Conservation (phyloP, 2,888 invertebrate genomes). For the Acleris cristana region DNA sequence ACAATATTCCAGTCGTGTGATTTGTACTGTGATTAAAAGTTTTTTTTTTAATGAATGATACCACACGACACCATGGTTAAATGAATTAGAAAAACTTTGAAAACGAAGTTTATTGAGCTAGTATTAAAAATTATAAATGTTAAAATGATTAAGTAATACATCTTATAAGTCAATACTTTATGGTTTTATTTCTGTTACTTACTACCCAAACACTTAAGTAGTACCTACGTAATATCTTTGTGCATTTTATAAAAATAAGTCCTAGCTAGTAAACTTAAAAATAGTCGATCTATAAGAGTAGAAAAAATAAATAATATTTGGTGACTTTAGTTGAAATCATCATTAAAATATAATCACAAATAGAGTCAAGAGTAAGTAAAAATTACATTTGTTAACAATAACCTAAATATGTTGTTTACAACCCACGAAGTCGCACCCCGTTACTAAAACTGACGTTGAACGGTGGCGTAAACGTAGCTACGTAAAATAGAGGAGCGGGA, state of each 20-base stretch:
- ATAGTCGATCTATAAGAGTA: constrained; percentile 11
- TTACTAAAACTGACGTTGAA: too few relatives aligned
- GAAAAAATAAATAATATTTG: constrained; percentile 26
- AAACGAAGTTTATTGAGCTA: constrained; percentile 32
- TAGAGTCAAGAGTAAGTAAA: too few relatives aligned
- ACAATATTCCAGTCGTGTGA: constrained; percentile 49
- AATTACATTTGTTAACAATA: too few relatives aligned
- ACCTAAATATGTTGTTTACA: too few relatives aligned
- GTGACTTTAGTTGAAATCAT: not conserved
- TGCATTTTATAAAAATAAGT: constrained; percentile 48
- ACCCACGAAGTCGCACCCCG: too few relatives aligned
- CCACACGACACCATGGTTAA: constrained; percentile 8
- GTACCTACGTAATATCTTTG: constrained; percentile 21
- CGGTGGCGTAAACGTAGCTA: too few relatives aligned
- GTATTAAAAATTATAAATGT: constrained; percentile 34
- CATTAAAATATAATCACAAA: constrained; percentile 1
- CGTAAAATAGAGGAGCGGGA: too few relatives aligned
- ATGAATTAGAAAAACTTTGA: constrained; percentile 13
- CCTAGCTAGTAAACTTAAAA: constrained; percentile 49
- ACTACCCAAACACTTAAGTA: not conserved
- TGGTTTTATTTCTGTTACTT: constrained; percentile 26
- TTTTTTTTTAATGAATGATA: constrained; percentile 29
- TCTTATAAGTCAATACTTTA: constrained; percentile 25
- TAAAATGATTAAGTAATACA: constrained; percentile 36
- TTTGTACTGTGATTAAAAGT: constrained; percentile 42